These are phyloP conservation scores for Actenoides hombroni DNA, from an alignment of 2,113 vertebrate genomes.

Conservation along the genomic window DNA sequence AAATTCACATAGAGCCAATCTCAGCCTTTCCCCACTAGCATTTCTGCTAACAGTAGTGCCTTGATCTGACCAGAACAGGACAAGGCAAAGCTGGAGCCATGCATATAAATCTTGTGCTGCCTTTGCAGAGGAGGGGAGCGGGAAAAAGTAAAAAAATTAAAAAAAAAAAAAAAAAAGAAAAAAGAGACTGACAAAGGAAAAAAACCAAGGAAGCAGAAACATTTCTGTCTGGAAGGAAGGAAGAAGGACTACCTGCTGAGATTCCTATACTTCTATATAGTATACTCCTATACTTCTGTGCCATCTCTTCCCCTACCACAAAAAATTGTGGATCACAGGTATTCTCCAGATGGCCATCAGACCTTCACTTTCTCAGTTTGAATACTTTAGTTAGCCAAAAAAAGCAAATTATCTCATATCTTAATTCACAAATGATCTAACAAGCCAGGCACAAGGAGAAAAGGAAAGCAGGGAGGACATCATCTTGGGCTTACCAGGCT, in stretches of 20 bases:
- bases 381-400: background rate
- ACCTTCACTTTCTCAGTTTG: background rate
- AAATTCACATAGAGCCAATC: background rate
- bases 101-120: background rate
- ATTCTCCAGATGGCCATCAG: background rate
- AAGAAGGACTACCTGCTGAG: background rate
- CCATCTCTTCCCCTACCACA: background rate
- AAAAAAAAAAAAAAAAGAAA: background rate
- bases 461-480: background rate
- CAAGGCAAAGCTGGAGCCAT: background rate
- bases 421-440: background rate
- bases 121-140: background rate
- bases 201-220: background rate
- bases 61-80: background rate
- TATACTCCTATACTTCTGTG: background rate
- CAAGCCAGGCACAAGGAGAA: background rate
- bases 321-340: background rate
- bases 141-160: too few species aligned
- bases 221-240: background rate
- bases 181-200: background rate
- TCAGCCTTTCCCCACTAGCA: background rate
- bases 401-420: background rate
- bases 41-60: background rate
- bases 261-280: background rate
- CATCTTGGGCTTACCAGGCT: background rate